Evolutionary conservation across 2,113 vertebrate species (phyloP), one percentile per base, ranked within the genome.

Genomic region (Triplophysa tibetana): DNA sequence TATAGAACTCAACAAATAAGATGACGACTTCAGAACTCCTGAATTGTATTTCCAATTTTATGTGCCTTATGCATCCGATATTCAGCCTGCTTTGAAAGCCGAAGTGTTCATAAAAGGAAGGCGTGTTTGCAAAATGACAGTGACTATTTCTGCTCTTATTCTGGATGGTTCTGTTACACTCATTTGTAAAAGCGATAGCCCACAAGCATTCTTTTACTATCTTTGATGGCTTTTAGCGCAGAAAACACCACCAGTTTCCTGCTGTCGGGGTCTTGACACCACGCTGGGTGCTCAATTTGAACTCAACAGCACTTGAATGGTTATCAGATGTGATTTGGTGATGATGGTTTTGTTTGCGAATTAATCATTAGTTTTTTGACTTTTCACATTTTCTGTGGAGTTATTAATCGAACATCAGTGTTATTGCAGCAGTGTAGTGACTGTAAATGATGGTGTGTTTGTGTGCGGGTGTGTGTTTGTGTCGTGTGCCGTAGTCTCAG

Each of bases 301-400:
- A 70, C 14, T 54, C 45, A 64, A 19, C 58, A 43, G 72, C 0
- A 13, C 58, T 56, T 63, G 43, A 63, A 17, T 45, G 21, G 54
- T 24, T 60, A 78, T 41, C 66, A 65, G 69, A 72, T 52, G 6
- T 70, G 41, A 58, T 72, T 72, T 64, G 58, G 72, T 23, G 43
- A 50, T 21, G 6, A 21, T 72, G 68, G 61, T 72, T 64, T 70
- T 50, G n/a, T 54, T 73, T 1, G 6, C 26, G 21, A 61, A 62
- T 70, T 23, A 54, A 72, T 72, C 17, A 60, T 45, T 75, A 48
- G 70, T n/a, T 67, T 73, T 23, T 24, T 23, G 70, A n/a, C n/a
- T n/a, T n/a, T n/a, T n/a, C n/a, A n/a, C n/a, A 75, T 75, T 62
- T 50, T 75, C 73, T 26, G 73, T 45, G 50, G 17, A 17, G 17